Evolutionary conservation across 2,797 vertebrate species (phyloP), one percentile per base, ranked within the genome.

Genomic region (Sebastes trivittatus): DNA sequence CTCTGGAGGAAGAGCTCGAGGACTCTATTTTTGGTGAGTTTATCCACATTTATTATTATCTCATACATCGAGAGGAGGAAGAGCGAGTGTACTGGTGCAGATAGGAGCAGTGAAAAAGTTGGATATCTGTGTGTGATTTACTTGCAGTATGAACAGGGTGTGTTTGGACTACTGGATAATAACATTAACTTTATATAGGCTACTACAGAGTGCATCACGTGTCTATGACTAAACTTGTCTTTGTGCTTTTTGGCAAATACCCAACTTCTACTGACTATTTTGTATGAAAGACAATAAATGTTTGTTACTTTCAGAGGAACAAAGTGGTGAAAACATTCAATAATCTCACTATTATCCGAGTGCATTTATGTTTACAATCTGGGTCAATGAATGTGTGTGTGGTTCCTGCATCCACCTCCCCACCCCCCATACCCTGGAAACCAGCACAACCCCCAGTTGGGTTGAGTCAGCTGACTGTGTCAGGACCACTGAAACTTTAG

Each of bases 21-120:
- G 88, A 87, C 77, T 92, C 93, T 92, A 65, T 91, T 52, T 92
- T 94, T 77, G 95, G 96, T 96, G 87, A 95, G 95, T 77, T 70
- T 5, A 27, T 71, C 60, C 67, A 14, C 73, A 27, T 18, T 18
- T 18, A 49, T 49, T 49, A 8, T 49, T 49, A 8, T 49, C 46
- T 8, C 46, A 20, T 49, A 49, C 20, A 18, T 49, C 10, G 4
- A 1, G 34, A 36, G 5, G 1, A 11, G 5, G 7, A 5, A 25
- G 23, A 22, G 2, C 1, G 3, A 8, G n/a, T 30, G 1, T 2
- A 49, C 16, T 49, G 7, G 34, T n/a, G 75, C 52, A 29, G 71
- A 25, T 32, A 36, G 0, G 23, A 5, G 29, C 9, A 1, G 4
- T 2, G 10, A 18, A n/a, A 56, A 55, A 27, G 49, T 18, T 5